These are phyloP conservation scores for Leptogaster cylindrica DNA, from an alignment of 2,888 invertebrate species.

Conservation along the genomic window DNA sequence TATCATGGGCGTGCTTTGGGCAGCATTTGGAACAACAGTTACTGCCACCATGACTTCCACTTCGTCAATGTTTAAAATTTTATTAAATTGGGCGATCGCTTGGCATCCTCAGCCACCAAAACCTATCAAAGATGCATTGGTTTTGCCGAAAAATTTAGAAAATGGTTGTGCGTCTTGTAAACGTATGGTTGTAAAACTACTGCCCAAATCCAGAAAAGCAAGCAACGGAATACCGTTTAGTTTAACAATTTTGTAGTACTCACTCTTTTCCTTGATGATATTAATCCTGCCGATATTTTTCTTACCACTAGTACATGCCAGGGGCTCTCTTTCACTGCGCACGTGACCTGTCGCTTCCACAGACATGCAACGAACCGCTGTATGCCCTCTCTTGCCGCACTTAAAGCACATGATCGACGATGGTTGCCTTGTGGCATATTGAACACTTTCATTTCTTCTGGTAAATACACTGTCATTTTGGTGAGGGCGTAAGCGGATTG, in stretches of 20 bases:
- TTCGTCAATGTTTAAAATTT: background rate
- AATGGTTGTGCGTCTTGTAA: background rate
- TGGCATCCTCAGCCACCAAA: background rate
- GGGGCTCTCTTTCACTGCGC: too few relatives aligned
- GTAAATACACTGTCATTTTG: background rate
- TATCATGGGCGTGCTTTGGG: background rate
- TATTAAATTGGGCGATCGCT: background rate
- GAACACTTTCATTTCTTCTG: background rate
- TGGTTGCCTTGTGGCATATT: background rate
- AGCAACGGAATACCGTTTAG: background rate
- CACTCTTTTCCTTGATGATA: background rate
- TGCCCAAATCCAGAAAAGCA: background rate
- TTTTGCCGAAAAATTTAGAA: background rate
- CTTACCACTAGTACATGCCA: background rate
- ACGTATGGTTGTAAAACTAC: conserved; percentile 1
- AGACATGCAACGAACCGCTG: background rate
- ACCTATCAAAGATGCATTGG: background rate
- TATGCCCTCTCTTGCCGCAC: conserved; percentile 2
- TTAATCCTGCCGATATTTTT: background rate
- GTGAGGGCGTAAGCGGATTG: too few relatives aligned
- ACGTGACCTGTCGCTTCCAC: background rate
- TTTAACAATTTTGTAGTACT: background rate
- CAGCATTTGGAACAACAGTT: background rate
- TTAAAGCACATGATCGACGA: background rate
- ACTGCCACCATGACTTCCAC: background rate